These are phyloP conservation scores for Brachionus manjavacas DNA, from an alignment of 1,140 invertebrate genomes.

Conservation along the genomic window DNA sequence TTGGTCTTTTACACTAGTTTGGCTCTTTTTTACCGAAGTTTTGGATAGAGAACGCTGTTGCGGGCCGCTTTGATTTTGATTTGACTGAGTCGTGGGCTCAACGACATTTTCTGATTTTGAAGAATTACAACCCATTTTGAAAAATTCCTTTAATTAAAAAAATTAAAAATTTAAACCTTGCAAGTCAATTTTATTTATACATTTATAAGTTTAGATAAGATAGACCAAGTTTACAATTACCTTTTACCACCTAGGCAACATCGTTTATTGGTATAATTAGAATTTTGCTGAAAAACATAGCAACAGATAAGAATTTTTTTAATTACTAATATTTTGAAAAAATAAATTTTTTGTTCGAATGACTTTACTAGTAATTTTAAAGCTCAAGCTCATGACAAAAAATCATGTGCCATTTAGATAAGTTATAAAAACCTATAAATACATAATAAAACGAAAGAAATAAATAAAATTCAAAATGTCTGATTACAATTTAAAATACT, in stretches of 20 bases:
- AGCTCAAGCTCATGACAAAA: background rate
- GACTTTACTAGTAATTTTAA: background rate
- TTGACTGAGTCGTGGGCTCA: background rate
- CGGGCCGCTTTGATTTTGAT: background rate
- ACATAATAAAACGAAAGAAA: background rate
- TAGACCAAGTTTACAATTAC: background rate
- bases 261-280: background rate
- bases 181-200: background rate
- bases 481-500: slow-evolving; percentile 17
- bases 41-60: background rate
- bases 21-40: background rate
- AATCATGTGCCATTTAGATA: background rate
- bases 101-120: background rate
- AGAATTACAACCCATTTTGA: slow-evolving; percentile 23
- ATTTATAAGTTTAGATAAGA: slow-evolving; percentile 8
- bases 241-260: slow-evolving; percentile 10
- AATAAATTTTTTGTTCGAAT: background rate
- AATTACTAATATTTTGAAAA: background rate
- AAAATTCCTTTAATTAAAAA: background rate
- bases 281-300: background rate
- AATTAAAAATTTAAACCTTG: background rate
- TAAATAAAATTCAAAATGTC: slow-evolving; percentile 5
- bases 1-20: background rate
- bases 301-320: background rate
- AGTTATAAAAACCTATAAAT: background rate